These are phyloP conservation scores for Rhincodon typus DNA, from an alignment of 2,797 vertebrate species.

Conservation along the genomic window DNA sequence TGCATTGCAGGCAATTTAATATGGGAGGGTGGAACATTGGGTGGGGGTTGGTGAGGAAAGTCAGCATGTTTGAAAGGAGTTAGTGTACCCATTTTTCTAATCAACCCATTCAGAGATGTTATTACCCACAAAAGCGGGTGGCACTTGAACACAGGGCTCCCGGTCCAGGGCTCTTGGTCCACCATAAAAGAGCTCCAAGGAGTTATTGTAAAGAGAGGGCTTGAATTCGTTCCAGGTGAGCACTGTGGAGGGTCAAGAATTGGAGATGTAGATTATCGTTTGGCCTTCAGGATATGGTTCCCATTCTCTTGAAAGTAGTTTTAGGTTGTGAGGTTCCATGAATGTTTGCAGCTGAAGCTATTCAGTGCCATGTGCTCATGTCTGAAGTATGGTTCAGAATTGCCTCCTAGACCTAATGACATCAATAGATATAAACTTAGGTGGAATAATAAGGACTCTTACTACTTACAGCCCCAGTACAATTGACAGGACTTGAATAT, in stretches of 20 bases:
- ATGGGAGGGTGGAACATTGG: background rate
- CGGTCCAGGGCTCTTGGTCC: too few relatives aligned
- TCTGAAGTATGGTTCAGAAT: background rate
- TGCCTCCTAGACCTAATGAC: background rate
- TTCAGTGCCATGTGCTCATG: background rate
- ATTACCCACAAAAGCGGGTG: too few relatives aligned
- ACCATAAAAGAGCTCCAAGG: too few relatives aligned
- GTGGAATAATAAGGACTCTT: background rate
- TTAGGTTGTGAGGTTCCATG: background rate
- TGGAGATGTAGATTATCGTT: background rate
- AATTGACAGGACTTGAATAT: background rate
- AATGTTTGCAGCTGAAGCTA: background rate
- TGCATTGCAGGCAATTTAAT: background rate
- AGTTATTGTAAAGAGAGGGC: background rate
- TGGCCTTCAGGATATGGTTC: background rate
- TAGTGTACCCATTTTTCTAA: too few relatives aligned
- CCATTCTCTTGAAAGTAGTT: background rate
- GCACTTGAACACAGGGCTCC: too few relatives aligned
- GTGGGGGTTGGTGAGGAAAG: too few relatives aligned
- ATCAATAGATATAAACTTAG: background rate
- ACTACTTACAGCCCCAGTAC: background rate
- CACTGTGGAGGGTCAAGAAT: background rate
- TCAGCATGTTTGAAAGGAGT: too few relatives aligned
- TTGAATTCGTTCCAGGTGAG: background rate
- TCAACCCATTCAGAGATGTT: too few relatives aligned